phyloP scores from a whole-genome alignment of 2,888 invertebrate species.

The Esperia sulphurella region DNA sequence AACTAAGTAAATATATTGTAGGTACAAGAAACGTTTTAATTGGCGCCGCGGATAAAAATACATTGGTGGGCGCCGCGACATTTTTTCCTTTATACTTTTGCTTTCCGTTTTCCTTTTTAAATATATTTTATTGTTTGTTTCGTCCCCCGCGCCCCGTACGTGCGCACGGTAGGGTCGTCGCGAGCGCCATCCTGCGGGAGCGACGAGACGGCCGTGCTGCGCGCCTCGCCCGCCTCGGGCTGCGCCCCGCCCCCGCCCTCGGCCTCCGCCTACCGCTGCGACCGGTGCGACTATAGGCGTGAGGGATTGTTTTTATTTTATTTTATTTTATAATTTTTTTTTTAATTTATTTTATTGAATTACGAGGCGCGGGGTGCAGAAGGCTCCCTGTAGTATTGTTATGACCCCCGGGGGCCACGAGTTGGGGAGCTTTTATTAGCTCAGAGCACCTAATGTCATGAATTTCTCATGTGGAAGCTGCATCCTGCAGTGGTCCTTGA shows the following conservation, averaged over 20 bases:
- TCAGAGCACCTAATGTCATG: too few species aligned
- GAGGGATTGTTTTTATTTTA: constrained; percentile 17
- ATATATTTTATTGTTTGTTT: constrained; percentile 1
- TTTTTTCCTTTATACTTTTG: constrained; percentile 8
- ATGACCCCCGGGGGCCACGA: too few species aligned
- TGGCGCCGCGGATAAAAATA: too few species aligned
- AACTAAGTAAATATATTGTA: too few species aligned
- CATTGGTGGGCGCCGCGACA: too few species aligned
- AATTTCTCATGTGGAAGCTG: too few species aligned
- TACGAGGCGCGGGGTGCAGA: background rate
- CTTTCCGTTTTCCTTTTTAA: constrained; percentile 2
- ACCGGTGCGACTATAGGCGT: constrained; percentile 37
- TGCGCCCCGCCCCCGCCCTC: constrained; percentile 24
- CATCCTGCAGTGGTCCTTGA: too few species aligned
- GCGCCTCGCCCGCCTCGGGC: constrained; percentile 38
- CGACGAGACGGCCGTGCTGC: constrained; percentile 49
- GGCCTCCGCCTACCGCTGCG: constrained; percentile 30
- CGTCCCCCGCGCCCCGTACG: constrained; percentile 1
- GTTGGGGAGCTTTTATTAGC: too few species aligned
- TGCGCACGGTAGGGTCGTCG: constrained; percentile 11
- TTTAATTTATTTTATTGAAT: background rate
- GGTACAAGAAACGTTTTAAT: too few species aligned
- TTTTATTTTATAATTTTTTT: constrained; percentile 11
- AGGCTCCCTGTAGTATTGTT: too few species aligned
- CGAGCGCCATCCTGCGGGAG: constrained; percentile 42